phyloP scores from a whole-genome alignment of 1,140 invertebrate genomes.

The Aphelinus atriplicis region DNA sequence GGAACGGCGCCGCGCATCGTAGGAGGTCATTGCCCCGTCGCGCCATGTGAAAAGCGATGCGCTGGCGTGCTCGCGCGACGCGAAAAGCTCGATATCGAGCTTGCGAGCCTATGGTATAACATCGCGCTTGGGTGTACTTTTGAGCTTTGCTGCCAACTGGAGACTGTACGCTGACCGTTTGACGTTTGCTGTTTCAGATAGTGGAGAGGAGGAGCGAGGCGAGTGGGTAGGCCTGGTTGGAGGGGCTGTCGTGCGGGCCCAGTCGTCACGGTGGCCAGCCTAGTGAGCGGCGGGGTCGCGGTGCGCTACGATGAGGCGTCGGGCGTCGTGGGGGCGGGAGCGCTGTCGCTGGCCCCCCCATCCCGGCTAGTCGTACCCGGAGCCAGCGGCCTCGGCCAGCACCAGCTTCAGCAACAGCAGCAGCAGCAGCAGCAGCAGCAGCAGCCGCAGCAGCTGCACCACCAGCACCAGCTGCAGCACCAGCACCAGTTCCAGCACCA shows the following conservation, averaged over 20 bases:
- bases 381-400: slow-evolving; percentile 37
- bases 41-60: background rate
- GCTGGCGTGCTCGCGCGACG: too few relatives aligned
- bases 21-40: background rate
- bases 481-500: slow-evolving; percentile 19
- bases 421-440: slow-evolving; percentile 34
- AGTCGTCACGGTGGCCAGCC: slow-evolving; percentile 66
- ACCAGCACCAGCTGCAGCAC: slow-evolving; percentile 47
- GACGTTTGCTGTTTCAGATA: too few relatives aligned
- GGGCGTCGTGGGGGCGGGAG: slow-evolving; percentile 57
- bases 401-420: slow-evolving; percentile 45
- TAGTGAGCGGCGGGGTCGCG: slow-evolving; percentile 61
- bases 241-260: slow-evolving; percentile 16
- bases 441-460: slow-evolving; percentile 58
- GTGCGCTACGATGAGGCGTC: slow-evolving; percentile 65
- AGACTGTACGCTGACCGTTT: too few relatives aligned
- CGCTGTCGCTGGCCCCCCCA: slow-evolving; percentile 59
- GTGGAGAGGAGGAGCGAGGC: too few relatives aligned
- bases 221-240: background rate
- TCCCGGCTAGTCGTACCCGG: slow-evolving; percentile 53
- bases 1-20: too few relatives aligned
- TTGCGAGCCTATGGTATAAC: too few relatives aligned
- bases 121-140: too few relatives aligned
- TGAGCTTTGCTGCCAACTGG: too few relatives aligned
- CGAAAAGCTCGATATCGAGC: too few relatives aligned